Evolutionary conservation across 1,140 invertebrate genomes (phyloP), one percentile per base, ranked within the genome.

Genomic region (Leptinotarsa undecemlineata): DNA sequence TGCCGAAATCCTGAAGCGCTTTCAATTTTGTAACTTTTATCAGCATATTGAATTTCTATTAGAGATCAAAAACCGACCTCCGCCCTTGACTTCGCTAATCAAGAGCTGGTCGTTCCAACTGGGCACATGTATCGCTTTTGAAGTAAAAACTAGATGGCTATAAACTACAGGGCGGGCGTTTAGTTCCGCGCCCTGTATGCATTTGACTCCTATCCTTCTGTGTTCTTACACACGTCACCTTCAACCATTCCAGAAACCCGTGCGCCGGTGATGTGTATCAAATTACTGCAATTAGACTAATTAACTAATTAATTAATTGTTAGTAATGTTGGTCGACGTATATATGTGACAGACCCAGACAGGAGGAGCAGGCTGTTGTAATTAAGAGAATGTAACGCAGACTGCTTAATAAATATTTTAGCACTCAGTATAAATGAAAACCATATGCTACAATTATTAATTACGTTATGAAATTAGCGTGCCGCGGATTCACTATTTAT

Each of bases 381-480:
- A 71, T 71, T 71, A 71, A 71, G 69, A 61, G 51, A 71, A 71
- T 71, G 69, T 51, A 61, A 71, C 60, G 42, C 33, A 60, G 51
- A 71, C 57, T 71, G 67, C 26, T 68, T 48, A 68, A 61, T 61
- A 71, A 71, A 71, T 71, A 71, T 47, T 71, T 71, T 71, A 71
- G 69, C 69, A 47, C 69, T 71, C 23, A 14, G 51, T 61, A 60
- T 60, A 71, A 71, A 71, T 61, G 69, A 61, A 71, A 71, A 71
- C 69, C 69, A 71, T 71, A 71, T 71, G 69, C 57, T 62, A 62
- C 69, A 61, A 71, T 71, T 71, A 71, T 61, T 71, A 71, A 71
- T 71, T 71, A 61, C 21, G 60, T 71, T 71, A 71, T 71, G 69
- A 71, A 71, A 71, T 71, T 71, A 71, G 69, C 69, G 57, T 71